Percentiles rank a stretch among this genome's conserved stretches.
These are phyloP conservation scores for Marmota monax DNA, from an alignment of 2,113 vertebrate genomes.

Conservation along the genomic window DNA sequence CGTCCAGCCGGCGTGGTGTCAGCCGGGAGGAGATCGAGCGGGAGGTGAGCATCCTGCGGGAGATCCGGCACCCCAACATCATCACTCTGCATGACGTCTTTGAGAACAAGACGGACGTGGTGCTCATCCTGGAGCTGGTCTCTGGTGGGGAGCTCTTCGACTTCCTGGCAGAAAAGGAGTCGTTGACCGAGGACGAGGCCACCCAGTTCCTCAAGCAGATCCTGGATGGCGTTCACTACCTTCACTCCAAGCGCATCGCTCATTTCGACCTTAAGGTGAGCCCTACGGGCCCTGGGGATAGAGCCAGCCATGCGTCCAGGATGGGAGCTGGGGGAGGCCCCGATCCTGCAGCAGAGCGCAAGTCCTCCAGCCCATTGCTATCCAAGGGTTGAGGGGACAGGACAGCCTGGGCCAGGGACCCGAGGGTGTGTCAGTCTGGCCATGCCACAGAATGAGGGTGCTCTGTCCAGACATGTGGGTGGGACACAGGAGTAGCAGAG, in stretches of 20 bases:
- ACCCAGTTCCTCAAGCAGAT: slow-evolving; percentile 99
- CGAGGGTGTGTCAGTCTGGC: rapidly evolving
- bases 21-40: slow-evolving; percentile 98
- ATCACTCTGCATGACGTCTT: slow-evolving; percentile 99
- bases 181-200: slow-evolving; percentile 97
- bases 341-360: too few species aligned
- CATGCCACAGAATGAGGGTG: neutral
- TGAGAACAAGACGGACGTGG: slow-evolving; percentile 98
- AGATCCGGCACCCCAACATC: slow-evolving; percentile 99
- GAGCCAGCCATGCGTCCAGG: too few species aligned
- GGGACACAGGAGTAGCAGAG: neutral
- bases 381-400: neutral
- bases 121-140: slow-evolving; percentile 98
- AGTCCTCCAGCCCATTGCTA: too few species aligned
- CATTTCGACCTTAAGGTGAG: slow-evolving; percentile 98
- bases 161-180: slow-evolving; percentile 98
- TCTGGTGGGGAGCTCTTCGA: slow-evolving; percentile 97
- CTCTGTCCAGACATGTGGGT: too few species aligned
- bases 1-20: slow-evolving; percentile 96
- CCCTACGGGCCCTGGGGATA: rapidly evolving
- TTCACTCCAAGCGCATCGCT: slow-evolving; percentile 97
- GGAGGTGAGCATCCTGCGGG: slow-evolving; percentile 97
- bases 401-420: neutral
- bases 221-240: slow-evolving; percentile 96
- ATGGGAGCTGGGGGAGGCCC: too few species aligned